These are phyloP conservation scores for Calliopsis andreniformis DNA, from an alignment of 1,140 invertebrate genomes.

Conservation along the genomic window DNA sequence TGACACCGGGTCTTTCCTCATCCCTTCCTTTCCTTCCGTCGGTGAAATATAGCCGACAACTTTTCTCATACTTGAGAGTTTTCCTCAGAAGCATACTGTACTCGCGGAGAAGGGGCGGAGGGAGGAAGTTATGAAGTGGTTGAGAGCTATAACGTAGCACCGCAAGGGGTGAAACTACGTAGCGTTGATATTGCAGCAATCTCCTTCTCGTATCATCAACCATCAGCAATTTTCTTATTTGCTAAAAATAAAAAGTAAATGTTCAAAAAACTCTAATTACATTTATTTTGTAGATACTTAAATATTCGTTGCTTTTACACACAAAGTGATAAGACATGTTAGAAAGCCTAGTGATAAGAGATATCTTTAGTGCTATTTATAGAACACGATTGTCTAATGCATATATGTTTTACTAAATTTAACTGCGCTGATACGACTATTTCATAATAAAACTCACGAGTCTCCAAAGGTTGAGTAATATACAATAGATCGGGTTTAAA, in stretches of 20 bases:
- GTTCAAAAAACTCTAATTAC: no score
- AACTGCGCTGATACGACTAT: not conserved
- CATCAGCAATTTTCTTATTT: not conserved
- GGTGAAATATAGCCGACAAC: slow-evolving; percentile 77
- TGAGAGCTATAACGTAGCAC: slow-evolving; percentile 52
- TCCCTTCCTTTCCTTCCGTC: slow-evolving; percentile 61
- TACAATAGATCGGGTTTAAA: not conserved
- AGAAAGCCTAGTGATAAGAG: not conserved
- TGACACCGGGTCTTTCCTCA: slow-evolving; percentile 73
- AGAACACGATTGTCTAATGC: not conserved
- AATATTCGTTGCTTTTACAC: no score
- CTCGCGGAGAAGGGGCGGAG: slow-evolving; percentile 8
- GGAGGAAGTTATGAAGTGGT: slow-evolving; percentile 56
- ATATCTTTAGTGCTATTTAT: not conserved
- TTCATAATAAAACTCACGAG: not conserved
- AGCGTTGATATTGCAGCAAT: slow-evolving; percentile 36
- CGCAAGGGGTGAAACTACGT: slow-evolving; percentile 30
- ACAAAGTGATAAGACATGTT: not conserved
- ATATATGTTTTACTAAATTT: not conserved
- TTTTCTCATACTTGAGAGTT: slow-evolving; percentile 76
- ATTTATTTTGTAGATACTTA: no score
- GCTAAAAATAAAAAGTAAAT: no score
- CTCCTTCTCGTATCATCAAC: not conserved
- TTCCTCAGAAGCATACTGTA: slow-evolving; percentile 60
- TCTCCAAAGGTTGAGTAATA: slow-evolving; percentile 17